Evolutionary conservation across 2,888 invertebrate genomes (phyloP), one percentile per base, ranked within the genome.

Genomic region (Abrostola tripartita): DNA sequence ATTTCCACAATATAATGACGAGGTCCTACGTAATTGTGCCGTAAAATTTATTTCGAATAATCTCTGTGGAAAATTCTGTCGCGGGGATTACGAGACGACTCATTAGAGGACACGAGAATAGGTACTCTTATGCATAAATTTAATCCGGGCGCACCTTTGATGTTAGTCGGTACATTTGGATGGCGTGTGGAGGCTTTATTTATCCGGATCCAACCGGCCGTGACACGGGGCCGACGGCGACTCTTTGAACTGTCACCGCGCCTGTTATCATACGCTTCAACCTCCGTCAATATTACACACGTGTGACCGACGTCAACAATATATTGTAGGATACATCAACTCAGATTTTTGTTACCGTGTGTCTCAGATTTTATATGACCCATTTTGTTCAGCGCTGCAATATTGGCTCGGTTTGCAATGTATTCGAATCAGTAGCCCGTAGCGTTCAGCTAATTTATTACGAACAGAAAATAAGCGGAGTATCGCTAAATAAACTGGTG

Each of bases 111-210:
- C 69, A 74, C 62, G 65, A 68, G 73, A 65, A 68, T 72, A 80
- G 42, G 42, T 62, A 69, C 68, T 71, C 65, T 73, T 74, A 65
- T 76, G 78, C 80, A 80, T 83, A 77, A 81, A 80, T 81, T 79
- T 76, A 76, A 76, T 78, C 79, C 76, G 67, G 68, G 53, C 12
- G 55, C 60, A 62, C 74, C 80, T 85, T 83, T 85, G 81, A 84
- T 79, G 73, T 74, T 72, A 71, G 63, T 51, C 52, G 52, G 72
- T 71, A 75, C 61, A 71, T 73, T 71, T 78, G 61, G 73, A 75
- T 61, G 68, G 66, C 47, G 41, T 52, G 44, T 47, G 61, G 56
- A 56, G 38, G 58, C 50, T 54, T 70, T 79, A 77, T 74, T 76
- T 75, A 73, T 68, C 68, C 57, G 71, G 69, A 59, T 72, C 64